Conservation (phyloP, 92 coral and sea anemone genomes). For the Zoanthus gigantus region DNA sequence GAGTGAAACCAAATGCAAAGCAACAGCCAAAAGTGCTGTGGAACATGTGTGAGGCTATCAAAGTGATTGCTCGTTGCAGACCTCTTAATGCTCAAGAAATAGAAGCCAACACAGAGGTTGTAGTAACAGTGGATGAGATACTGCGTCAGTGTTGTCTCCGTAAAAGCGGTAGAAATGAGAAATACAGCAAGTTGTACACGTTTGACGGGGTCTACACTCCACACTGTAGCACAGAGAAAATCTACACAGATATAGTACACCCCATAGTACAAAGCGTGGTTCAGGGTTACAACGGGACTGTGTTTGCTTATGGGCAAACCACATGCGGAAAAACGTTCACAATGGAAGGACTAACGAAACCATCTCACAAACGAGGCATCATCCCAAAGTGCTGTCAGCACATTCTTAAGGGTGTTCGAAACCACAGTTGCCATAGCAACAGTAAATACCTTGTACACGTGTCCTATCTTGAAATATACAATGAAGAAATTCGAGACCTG, state of each 20-base stretch:
- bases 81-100: conserved; percentile 77
- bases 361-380: conserved; percentile 72
- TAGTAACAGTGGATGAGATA: conserved; percentile 69
- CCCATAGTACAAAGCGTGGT: conserved; percentile 89
- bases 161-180: conserved; percentile 54
- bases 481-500: conserved; percentile 81
- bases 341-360: conserved; percentile 76
- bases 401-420: conserved; percentile 69
- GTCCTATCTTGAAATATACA: conserved; percentile 89
- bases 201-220: conserved; percentile 88
- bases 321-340: conserved; percentile 93
- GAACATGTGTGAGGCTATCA: conserved; percentile 65
- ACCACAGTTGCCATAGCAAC: conserved; percentile 62
- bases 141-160: conserved; percentile 73
- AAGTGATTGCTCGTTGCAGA: conserved; percentile 88
- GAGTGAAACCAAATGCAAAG: conserved; percentile 17
- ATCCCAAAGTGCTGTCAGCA: conserved; percentile 86
- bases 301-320: conserved; percentile 92
- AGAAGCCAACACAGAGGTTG: conserved; percentile 72
- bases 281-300: conserved; percentile 91
- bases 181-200: conserved; percentile 67
- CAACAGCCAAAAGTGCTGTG: conserved; percentile 39
- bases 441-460: conserved; percentile 80
- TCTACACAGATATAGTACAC: conserved; percentile 82
- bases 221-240: conserved; percentile 72